Conservation (phyloP, 1,140 invertebrate genomes). For the Orchestia grillus region DNA sequence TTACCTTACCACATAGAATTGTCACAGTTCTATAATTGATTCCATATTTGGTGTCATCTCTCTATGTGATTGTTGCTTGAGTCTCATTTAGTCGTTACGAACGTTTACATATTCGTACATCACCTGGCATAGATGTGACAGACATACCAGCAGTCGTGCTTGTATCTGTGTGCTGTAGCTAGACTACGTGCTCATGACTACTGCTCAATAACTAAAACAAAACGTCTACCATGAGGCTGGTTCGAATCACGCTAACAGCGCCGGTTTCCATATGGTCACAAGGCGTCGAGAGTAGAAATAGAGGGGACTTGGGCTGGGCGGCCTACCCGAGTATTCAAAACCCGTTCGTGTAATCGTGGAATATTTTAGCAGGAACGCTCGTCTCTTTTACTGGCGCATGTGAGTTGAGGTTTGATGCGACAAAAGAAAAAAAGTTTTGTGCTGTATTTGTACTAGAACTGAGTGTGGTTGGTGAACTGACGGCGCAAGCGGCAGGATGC, state of each 20-base stretch:
- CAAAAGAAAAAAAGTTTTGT: background rate
- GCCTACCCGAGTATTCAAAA: background rate
- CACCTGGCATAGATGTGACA: background rate
- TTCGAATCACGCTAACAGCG: background rate
- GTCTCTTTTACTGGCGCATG: background rate
- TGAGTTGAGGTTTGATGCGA: background rate
- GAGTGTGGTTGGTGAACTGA: background rate
- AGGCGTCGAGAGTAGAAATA: background rate
- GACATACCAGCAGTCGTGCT: background rate
- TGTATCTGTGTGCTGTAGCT: background rate
- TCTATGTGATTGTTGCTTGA: background rate
- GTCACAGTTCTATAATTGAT: background rate
- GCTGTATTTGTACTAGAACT: background rate
- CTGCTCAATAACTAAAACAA: background rate
- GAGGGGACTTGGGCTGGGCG: background rate
- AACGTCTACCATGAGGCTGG: background rate
- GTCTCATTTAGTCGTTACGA: background rate
- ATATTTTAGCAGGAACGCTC: background rate
- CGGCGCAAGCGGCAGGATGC: background rate
- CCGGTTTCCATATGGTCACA: background rate
- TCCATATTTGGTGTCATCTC: background rate
- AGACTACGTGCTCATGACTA: background rate
- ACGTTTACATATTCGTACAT: background rate
- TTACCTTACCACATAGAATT: background rate
- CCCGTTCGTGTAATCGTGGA: background rate